A percentile compares a stretch with the other conserved stretches of the same genome.
phyloP scores from a whole-genome alignment of 2,888 invertebrate genomes.

The Phorcus lineatus region DNA sequence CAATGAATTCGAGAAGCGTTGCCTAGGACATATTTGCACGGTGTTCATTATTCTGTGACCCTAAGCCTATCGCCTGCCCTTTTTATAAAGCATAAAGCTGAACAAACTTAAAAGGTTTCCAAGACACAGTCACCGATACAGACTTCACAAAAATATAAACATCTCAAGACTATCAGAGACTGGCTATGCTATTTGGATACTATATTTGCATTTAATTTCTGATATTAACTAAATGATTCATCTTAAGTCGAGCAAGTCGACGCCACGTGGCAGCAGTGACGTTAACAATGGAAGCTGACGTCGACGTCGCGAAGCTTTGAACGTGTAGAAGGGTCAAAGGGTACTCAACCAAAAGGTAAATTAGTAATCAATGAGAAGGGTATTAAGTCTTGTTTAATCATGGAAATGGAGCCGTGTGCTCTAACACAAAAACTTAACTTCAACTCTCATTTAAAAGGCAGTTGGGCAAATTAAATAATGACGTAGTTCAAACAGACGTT shows the following conservation, averaged over 20 bases:
- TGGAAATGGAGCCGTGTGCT: slow-evolving; percentile 10
- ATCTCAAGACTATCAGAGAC: slow-evolving; percentile 18
- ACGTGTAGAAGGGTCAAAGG: not conserved
- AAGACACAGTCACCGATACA: not conserved
- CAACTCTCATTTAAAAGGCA: not conserved
- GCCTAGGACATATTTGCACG: not conserved
- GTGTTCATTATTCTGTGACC: not conserved
- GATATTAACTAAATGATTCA: slow-evolving; percentile 29
- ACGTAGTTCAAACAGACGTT: too few relatives aligned
- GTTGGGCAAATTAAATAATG: too few relatives aligned
- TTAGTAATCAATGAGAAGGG: slow-evolving; percentile 11
- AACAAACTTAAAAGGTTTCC: not conserved
- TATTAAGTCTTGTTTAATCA: slow-evolving; percentile 9
- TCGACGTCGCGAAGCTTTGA: not conserved
- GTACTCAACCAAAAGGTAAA: slow-evolving; percentile 20
- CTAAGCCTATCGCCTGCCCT: not conserved
- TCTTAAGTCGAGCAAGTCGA: not conserved
- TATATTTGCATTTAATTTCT: slow-evolving; percentile 28
- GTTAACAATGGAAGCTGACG: not conserved
- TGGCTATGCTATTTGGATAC: slow-evolving; percentile 4
- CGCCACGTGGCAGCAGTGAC: not conserved
- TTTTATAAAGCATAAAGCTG: not conserved
- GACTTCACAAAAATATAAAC: slow-evolving; percentile 3
- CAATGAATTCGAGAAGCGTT: not conserved
- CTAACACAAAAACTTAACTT: slow-evolving; percentile 3